Conservation (phyloP, 2,888 invertebrate species). For the Ephialtes manifestator region DNA sequence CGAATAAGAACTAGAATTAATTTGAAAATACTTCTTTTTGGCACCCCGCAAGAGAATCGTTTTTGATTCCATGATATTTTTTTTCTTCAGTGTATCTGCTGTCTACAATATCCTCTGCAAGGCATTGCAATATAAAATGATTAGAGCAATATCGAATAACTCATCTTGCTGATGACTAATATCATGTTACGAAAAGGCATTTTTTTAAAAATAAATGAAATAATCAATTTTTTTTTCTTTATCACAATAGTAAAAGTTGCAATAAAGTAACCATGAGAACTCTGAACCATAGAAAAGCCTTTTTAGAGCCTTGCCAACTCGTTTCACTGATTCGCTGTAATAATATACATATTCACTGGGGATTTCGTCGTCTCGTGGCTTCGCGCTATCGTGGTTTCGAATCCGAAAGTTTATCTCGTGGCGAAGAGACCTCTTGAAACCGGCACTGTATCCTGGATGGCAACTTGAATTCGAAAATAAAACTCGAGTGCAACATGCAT, state of each 20-base stretch:
- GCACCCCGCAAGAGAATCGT: too few species aligned
- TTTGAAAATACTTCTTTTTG: too few species aligned
- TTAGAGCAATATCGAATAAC: too few species aligned
- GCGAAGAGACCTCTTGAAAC: not conserved
- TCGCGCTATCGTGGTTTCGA: constrained; percentile 35
- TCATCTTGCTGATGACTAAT: too few species aligned
- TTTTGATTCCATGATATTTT: too few species aligned
- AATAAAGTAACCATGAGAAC: constrained; percentile 3
- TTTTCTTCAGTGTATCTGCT: too few species aligned
- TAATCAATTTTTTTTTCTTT: too few species aligned
- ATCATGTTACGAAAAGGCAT: too few species aligned
- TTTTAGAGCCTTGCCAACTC: constrained; percentile 20
- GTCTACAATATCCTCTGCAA: too few species aligned
- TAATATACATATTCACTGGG: constrained; percentile 28
- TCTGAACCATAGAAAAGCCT: constrained; percentile 23
- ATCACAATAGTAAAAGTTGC: constrained; percentile 1
- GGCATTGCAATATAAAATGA: too few species aligned
- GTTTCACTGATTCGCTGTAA: constrained; percentile 28
- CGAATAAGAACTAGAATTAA: too few species aligned
- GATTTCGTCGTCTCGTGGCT: constrained; percentile 27
- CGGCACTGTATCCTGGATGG: constrained; percentile 3
- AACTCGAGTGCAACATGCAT: constrained; percentile 44
- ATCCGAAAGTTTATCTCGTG: constrained; percentile 54
- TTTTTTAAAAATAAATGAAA: too few species aligned
- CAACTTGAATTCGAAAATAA: constrained; percentile 18